Percentiles rank a stretch among this genome's conserved stretches.
Conservation (phyloP, 2,888 invertebrate genomes). For the Danaus chrysippus region DNA sequence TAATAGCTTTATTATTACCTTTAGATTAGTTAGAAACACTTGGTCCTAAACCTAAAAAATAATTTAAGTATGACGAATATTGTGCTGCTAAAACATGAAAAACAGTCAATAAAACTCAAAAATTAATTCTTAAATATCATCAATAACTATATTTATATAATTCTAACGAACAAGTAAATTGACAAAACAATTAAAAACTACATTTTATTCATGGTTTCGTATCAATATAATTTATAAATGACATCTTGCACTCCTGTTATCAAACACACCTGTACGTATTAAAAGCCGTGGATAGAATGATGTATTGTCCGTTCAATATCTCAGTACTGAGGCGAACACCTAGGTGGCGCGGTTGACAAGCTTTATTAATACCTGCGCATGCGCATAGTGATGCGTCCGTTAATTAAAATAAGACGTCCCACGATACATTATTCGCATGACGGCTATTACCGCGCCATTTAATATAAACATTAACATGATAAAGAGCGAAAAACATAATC, state of each 20-base stretch:
- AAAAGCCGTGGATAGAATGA: slow-evolving; percentile 7
- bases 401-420: slow-evolving; percentile 32
- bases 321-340: slow-evolving; percentile 24
- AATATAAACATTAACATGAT: neutral
- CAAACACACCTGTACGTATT: slow-evolving; percentile 7
- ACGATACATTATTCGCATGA: slow-evolving; percentile 27
- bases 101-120: too few species aligned
- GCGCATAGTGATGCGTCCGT: slow-evolving; percentile 28
- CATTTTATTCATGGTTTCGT: too few species aligned
- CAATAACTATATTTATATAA: too few species aligned
- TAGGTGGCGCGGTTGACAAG: slow-evolving; percentile 36
- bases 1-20: neutral
- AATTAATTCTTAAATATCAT: too few species aligned
- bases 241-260: neutral
- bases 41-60: too few species aligned
- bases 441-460: slow-evolving; percentile 20
- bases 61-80: too few species aligned
- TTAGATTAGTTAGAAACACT: too few species aligned
- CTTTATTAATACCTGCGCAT: slow-evolving; percentile 35
- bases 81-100: too few species aligned
- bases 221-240: neutral
- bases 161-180: too few species aligned
- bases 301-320: slow-evolving; percentile 6
- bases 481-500: slow-evolving; percentile 11
- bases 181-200: too few species aligned